Evolutionary conservation across 2,888 invertebrate species (phyloP).

Genomic region (Ophion costatus): DNA sequence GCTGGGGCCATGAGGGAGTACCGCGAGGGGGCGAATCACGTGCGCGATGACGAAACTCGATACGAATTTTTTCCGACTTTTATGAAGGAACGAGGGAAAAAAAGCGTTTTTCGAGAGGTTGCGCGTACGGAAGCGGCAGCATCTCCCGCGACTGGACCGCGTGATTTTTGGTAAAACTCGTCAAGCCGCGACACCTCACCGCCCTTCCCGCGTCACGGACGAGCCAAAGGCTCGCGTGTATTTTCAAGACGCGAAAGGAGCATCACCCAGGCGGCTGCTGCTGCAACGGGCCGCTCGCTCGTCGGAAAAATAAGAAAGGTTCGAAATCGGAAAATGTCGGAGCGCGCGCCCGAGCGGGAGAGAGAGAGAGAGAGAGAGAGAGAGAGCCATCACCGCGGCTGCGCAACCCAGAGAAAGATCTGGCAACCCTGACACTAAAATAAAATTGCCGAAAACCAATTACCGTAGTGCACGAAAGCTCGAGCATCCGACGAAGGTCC

Average conservation of each 20-base stretch:
- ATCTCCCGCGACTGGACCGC: slow-evolving; percentile 36
- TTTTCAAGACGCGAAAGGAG: slow-evolving; percentile 60
- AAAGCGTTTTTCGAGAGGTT: slow-evolving; percentile 21
- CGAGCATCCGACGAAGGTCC: slow-evolving; percentile 71
- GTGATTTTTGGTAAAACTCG: slow-evolving; percentile 26
- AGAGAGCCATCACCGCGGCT: background rate
- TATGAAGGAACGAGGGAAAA: slow-evolving; percentile 28
- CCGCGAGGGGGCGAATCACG: slow-evolving; percentile 6
- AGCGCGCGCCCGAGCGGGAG: too few species aligned
- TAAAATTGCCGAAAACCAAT: slow-evolving; percentile 77
- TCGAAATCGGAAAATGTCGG: background rate
- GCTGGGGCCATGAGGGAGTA: background rate
- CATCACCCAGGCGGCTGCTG: slow-evolving; percentile 14
- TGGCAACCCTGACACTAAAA: slow-evolving; percentile 78
- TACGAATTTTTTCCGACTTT: slow-evolving; percentile 48
- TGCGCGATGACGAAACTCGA: slow-evolving; percentile 56
- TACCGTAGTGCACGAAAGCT: slow-evolving; percentile 76
- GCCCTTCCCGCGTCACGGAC: slow-evolving; percentile 27
- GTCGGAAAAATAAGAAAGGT: background rate
- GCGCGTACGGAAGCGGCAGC: slow-evolving; percentile 42
- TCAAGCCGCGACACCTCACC: slow-evolving; percentile 3
- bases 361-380: background rate
- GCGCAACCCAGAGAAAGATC: slow-evolving; percentile 62
- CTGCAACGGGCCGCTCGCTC: slow-evolving; percentile 3
- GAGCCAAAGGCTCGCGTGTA: slow-evolving; percentile 59